A percentile compares a stretch with the other conserved stretches of the same genome.
These are phyloP conservation scores for Cerceris ruficornis DNA, from an alignment of 2,888 invertebrate species.

Conservation along the genomic window DNA sequence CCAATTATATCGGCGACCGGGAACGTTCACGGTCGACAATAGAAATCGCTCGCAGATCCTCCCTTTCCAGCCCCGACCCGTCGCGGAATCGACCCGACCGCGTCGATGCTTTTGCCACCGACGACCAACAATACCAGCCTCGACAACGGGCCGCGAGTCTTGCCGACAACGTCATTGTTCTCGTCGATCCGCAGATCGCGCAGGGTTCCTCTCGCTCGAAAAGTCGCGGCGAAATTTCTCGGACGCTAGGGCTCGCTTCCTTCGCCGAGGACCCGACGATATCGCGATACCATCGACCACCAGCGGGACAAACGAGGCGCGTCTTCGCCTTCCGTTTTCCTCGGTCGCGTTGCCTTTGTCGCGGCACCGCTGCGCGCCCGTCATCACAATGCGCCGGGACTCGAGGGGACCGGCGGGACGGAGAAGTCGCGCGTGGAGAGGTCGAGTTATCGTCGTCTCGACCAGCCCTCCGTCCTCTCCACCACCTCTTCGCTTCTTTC, in stretches of 20 bases:
- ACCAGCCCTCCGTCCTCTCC: not conserved
- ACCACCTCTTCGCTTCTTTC: not conserved
- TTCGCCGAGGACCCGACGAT: not conserved
- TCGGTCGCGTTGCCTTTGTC: not conserved
- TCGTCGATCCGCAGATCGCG: slow-evolving; percentile 36
- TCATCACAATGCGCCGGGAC: not conserved
- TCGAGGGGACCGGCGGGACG: not conserved
- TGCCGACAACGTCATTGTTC: slow-evolving; percentile 57
- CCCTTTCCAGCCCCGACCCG: slow-evolving; percentile 13
- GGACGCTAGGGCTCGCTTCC: not conserved
- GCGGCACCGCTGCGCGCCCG: not conserved
- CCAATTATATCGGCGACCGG: slow-evolving; percentile 73
- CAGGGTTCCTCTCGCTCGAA: not conserved
- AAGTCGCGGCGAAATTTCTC: not conserved
- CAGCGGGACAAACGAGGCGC: not conserved
- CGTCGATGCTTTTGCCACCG: slow-evolving; percentile 31
- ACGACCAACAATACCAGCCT: slow-evolving; percentile 60
- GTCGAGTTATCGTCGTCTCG: not conserved
- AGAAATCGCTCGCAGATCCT: slow-evolving; percentile 72
- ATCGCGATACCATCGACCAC: too few species aligned
- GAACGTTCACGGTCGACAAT: slow-evolving; percentile 68
- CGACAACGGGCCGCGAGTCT: slow-evolving; percentile 34
- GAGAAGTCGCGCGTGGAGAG: not conserved
- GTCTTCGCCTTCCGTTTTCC: not conserved
- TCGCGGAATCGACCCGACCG: slow-evolving; percentile 24